phyloP scores from a whole-genome alignment of 2,888 invertebrate species.

The Melieria crassipennis region DNA sequence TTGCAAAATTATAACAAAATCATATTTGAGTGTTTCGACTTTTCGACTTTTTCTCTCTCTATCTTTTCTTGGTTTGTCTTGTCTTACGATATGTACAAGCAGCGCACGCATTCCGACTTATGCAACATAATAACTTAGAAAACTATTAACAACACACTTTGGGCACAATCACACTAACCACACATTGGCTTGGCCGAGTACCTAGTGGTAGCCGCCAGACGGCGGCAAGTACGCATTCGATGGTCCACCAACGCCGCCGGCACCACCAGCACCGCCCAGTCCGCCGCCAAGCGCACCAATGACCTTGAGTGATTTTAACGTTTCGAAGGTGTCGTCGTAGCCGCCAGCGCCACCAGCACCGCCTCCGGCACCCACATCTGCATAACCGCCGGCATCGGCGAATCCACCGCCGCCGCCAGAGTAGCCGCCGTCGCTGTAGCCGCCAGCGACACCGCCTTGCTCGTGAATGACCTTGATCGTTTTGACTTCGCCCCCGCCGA shows the following conservation, averaged over 20 bases:
- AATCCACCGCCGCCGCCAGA: conserved; percentile 3
- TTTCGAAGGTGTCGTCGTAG: conserved; percentile 39
- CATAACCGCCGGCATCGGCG: conserved; percentile 27
- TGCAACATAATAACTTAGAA: conserved; percentile 38
- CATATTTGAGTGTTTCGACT: not conserved
- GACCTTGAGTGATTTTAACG: conserved; percentile 40
- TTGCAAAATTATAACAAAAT: conserved; percentile 10
- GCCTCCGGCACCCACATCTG: conserved; percentile 23
- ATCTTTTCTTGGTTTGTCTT: not conserved
- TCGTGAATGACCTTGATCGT: conserved; percentile 44
- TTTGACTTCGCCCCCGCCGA: conserved; percentile 27
- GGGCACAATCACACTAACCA: conserved; percentile 19
- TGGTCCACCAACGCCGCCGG: conserved; percentile 12
- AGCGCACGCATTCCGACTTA: conserved; percentile 25
- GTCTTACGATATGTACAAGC: conserved; percentile 13
- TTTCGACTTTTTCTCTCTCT: conserved; percentile 1
- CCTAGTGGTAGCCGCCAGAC: conserved; percentile 33
- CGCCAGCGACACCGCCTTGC: conserved; percentile 24
- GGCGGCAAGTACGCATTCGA: not conserved
- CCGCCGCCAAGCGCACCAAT: conserved; percentile 39
- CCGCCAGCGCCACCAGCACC: conserved; percentile 21
- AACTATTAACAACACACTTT: conserved; percentile 41
- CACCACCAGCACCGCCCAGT: conserved; percentile 8
- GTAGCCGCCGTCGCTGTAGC: conserved; percentile 1
- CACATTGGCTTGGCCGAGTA: not conserved